These are phyloP conservation scores for Ctenicera cuprea DNA, from an alignment of 2,888 invertebrate genomes.

Conservation along the genomic window DNA sequence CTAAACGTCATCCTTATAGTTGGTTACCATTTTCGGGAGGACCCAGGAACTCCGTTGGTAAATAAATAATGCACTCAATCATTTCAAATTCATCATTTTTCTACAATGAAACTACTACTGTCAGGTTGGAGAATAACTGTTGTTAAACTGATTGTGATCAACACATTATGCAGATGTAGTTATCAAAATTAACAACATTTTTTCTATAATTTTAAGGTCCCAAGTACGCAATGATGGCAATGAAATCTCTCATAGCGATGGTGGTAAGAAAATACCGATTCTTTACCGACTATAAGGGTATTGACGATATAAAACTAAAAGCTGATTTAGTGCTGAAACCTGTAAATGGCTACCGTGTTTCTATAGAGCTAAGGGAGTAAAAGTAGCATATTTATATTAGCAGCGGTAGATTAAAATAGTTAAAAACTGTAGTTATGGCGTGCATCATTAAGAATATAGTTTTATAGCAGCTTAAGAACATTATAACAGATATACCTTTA, in stretches of 20 bases:
- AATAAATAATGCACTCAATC: no score
- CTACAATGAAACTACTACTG: no score
- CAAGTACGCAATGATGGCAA: constrained; percentile 72
- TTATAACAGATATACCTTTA: no score
- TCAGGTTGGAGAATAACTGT: neutral
- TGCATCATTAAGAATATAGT: no score
- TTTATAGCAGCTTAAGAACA: no score
- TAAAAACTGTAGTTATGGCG: no score
- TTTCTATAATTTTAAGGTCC: constrained; percentile 62
- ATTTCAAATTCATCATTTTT: no score
- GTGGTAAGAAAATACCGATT: constrained; percentile 66
- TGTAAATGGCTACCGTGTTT: constrained; percentile 48
- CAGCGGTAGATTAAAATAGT: no score
- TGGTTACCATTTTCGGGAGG: constrained; percentile 44
- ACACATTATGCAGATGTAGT: no score
- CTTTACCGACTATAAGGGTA: constrained; percentile 59
- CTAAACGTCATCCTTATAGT: constrained; percentile 38
- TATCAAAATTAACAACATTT: no score
- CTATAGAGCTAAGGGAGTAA: constrained; percentile 18
- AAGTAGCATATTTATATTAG: no score
- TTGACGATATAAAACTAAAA: constrained; percentile 60
- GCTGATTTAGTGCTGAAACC: constrained; percentile 58
- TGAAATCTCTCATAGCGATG: constrained; percentile 64
- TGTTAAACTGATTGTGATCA: neutral
- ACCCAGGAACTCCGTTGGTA: constrained; percentile 45